phyloP scores from a whole-genome alignment of 2,797 vertebrate genomes.

The Enteromius fasciolatus region DNA sequence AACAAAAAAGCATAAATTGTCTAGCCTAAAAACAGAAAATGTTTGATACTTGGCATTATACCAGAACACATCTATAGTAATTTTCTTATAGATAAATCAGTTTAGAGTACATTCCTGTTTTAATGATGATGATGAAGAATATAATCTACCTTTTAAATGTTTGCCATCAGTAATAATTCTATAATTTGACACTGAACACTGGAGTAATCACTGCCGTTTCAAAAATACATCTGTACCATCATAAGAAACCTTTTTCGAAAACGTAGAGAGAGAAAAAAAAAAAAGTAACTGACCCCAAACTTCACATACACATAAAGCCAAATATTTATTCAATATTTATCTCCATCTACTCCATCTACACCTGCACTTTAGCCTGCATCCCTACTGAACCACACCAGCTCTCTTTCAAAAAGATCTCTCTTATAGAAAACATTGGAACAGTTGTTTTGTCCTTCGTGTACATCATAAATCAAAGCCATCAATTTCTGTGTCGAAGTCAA shows the following conservation, averaged over 20 bases:
- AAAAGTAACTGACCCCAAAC: neutral
- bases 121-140: neutral
- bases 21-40: too few species aligned
- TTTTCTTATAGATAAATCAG: neutral
- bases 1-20: too few species aligned
- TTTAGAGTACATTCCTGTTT: neutral
- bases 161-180: neutral
- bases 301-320: neutral
- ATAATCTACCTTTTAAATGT: neutral
- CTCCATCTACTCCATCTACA: neutral
- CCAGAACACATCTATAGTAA: neutral
- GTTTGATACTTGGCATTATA: too few species aligned
- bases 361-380: neutral
- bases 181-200: neutral
- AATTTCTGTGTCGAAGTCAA: conserved; percentile 45
- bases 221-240: neutral
- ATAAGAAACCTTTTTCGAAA: neutral
- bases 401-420: conserved; percentile 1
- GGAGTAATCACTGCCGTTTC: neutral
- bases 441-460: conserved; percentile 17
- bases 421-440: neutral
- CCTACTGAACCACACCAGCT: neutral
- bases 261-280: neutral
- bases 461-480: conserved; percentile 45
- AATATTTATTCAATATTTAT: neutral